Conservation (phyloP, 2,888 invertebrate genomes). For the Ecdyonurus torrentis region DNA sequence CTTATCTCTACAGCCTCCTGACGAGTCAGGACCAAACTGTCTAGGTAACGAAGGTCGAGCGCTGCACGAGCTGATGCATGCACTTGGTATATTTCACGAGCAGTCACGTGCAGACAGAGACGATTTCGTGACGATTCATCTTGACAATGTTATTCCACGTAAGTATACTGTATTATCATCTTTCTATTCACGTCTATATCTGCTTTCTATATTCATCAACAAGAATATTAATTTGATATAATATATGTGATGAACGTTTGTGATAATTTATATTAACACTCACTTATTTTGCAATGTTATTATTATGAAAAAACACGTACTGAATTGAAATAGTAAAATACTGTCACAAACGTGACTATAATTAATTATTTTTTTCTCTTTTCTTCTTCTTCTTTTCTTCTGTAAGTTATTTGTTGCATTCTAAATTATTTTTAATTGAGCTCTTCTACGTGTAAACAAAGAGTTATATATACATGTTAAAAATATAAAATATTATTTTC, state of each 20-base stretch:
- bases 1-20: constrained; percentile 47
- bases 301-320: too few species aligned
- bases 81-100: constrained; percentile 67
- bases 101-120: constrained; percentile 60
- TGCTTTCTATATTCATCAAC: too few species aligned
- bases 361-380: too few species aligned
- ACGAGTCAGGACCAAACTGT: constrained; percentile 41
- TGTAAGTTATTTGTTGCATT: too few species aligned
- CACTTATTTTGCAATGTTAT: not conserved
- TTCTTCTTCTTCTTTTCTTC: too few species aligned
- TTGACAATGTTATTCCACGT: constrained; percentile 48
- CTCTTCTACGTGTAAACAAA: not conserved
- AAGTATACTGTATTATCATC: constrained; percentile 15
- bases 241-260: too few species aligned
- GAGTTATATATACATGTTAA: too few species aligned
- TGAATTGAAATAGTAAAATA: too few species aligned
- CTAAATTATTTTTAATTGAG: too few species aligned
- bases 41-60: constrained; percentile 50
- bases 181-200: not conserved
- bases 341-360: too few species aligned
- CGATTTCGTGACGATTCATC: constrained; percentile 46
- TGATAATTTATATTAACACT: not conserved
- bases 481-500: too few species aligned
- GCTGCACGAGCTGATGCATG: constrained; percentile 68
- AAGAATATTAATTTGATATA: too few species aligned